phyloP scores from a whole-genome alignment of 2,888 invertebrate species.

The Parascotia fuliginaria region DNA sequence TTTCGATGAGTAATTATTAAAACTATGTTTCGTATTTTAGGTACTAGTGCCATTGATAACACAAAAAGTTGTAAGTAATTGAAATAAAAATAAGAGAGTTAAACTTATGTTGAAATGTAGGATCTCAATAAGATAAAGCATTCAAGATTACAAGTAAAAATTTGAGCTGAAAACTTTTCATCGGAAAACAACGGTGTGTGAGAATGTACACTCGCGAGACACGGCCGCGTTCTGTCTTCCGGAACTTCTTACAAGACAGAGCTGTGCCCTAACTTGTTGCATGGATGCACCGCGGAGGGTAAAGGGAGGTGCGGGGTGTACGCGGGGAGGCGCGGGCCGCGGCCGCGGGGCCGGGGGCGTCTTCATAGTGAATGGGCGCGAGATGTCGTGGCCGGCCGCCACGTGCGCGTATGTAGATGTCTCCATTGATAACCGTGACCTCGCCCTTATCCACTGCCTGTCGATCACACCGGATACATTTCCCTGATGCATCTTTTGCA shows the following conservation, averaged over 20 bases:
- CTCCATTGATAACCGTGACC: constrained; percentile 83
- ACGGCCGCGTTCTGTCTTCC: constrained; percentile 50
- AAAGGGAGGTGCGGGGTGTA: constrained; percentile 52
- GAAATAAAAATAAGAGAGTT: too few species aligned
- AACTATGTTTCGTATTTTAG: too few species aligned
- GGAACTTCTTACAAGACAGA: constrained; percentile 75
- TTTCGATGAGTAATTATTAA: not conserved
- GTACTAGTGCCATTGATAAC: too few species aligned
- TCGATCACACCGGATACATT: constrained; percentile 59
- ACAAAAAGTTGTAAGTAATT: too few species aligned
- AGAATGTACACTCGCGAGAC: constrained; percentile 33
- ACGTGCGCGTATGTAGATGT: constrained; percentile 83
- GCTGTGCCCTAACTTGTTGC: constrained; percentile 83
- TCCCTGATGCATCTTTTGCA: constrained; percentile 13
- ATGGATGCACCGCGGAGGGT: constrained; percentile 80
- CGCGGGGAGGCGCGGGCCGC: constrained; percentile 46
- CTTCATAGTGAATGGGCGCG: constrained; percentile 85
- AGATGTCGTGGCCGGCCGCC: constrained; percentile 82
- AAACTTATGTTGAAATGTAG: too few species aligned
- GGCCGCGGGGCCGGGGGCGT: constrained; percentile 55
- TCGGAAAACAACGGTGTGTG: too few species aligned
- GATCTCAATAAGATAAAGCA: too few species aligned
- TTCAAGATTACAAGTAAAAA: too few species aligned
- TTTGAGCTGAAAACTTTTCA: too few species aligned
- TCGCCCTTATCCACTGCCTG: constrained; percentile 72